A percentile compares a stretch with the other conserved stretches of the same genome.
Evolutionary conservation across 2,113 vertebrate genomes (phyloP).

Genomic region (Dendrocopos noguchii): DNA sequence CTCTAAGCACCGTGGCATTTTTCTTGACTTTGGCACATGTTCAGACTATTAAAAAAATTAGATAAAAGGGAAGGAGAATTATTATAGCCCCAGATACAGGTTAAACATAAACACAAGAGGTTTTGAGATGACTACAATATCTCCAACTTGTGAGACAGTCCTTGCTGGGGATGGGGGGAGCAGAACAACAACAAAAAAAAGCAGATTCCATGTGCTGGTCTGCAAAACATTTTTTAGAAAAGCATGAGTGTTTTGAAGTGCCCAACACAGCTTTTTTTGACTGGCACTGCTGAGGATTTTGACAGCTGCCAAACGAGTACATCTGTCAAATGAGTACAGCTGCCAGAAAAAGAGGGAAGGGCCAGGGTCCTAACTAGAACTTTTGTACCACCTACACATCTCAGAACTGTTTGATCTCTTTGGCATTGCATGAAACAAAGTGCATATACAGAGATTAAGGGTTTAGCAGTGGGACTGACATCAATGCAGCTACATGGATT

Average conservation of each 20-base stretch:
- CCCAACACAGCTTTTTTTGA: background rate
- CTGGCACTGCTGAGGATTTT: background rate
- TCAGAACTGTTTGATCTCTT: background rate
- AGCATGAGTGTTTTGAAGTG: background rate
- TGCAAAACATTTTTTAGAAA: background rate
- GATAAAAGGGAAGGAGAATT: background rate
- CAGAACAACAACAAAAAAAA: background rate
- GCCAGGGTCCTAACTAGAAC: background rate
- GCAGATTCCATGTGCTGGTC: background rate
- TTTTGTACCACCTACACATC: background rate
- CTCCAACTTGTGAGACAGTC: background rate
- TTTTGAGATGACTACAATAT: background rate
- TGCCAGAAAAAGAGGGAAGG: background rate
- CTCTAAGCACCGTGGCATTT: background rate
- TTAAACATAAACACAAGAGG: background rate
- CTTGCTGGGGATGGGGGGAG: background rate
- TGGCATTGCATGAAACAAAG: background rate
- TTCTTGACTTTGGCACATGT: background rate
- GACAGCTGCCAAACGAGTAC: background rate
- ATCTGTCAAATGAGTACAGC: background rate
- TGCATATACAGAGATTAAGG: background rate
- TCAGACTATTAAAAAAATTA: background rate
- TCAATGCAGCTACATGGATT: background rate
- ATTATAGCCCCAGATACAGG: background rate
- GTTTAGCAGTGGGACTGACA: background rate